These are phyloP conservation scores for Diabrotica undecimpunctata DNA, from an alignment of 1,140 invertebrate species.

Conservation along the genomic window DNA sequence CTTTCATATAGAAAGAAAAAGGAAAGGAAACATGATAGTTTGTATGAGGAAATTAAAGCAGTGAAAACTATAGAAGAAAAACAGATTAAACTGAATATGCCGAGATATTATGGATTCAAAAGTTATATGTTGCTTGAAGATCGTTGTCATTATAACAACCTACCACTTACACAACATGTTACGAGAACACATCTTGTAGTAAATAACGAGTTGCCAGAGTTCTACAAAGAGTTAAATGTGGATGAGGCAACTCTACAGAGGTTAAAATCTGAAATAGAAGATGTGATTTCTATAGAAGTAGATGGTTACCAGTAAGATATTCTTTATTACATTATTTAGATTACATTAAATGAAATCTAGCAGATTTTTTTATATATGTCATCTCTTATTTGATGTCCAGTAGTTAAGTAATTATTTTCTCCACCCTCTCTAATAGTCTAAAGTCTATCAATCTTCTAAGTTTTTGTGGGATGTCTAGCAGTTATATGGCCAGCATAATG, in stretches of 20 bases:
- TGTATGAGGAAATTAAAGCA: constrained; percentile 59
- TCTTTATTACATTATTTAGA: too few species aligned
- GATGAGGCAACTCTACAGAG: constrained; percentile 45
- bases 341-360: too few species aligned
- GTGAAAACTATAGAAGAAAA: constrained; percentile 78
- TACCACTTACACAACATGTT: constrained; percentile 63
- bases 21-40: constrained; percentile 46
- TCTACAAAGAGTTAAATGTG: constrained; percentile 52
- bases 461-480: too few species aligned
- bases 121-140: constrained; percentile 59
- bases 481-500: too few species aligned
- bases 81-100: constrained; percentile 74
- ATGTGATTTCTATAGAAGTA: constrained; percentile 57
- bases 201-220: constrained; percentile 52
- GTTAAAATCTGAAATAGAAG: constrained; percentile 57
- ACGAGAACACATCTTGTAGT: constrained; percentile 66
- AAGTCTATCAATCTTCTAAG: too few species aligned
- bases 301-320: constrained; percentile 45
- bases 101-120: constrained; percentile 73
- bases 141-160: constrained; percentile 61
- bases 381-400: too few species aligned
- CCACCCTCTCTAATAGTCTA: too few species aligned
- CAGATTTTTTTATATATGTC: too few species aligned
- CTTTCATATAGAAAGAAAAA: constrained; percentile 47
- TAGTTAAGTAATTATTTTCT: too few species aligned